A percentile compares a stretch with the other conserved stretches of the same genome.
Evolutionary conservation across 2,888 invertebrate genomes (phyloP).

Genomic region (Allacma fusca): DNA sequence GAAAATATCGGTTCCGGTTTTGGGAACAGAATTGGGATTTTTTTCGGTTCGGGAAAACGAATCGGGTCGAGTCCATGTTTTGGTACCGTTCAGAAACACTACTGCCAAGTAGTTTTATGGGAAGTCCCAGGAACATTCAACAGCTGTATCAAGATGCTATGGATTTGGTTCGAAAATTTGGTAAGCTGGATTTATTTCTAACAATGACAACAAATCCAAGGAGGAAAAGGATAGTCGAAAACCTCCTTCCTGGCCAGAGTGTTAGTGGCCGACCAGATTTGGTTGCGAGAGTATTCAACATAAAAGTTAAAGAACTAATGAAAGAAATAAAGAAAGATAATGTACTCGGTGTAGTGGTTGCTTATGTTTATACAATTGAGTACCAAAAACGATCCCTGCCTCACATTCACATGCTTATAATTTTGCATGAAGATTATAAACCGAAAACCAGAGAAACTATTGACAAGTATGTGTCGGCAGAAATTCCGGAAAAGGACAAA

Average conservation of each 20-base stretch:
- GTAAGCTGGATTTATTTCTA: constrained; percentile 30
- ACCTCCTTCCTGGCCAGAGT: constrained; percentile 60
- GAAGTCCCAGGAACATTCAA: constrained; percentile 59
- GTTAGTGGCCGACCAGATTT: constrained; percentile 63
- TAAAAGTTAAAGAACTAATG: constrained; percentile 62
- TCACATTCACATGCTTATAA: constrained; percentile 16
- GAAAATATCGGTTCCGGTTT: no score
- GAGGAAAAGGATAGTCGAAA: constrained; percentile 54
- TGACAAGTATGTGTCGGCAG: constrained; percentile 11
- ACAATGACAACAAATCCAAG: constrained; percentile 45
- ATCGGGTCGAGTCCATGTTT: no score
- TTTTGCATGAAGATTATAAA: constrained; percentile 11
- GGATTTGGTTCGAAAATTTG: constrained; percentile 34
- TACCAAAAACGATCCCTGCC: constrained; percentile 22
- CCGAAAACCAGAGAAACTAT: neutral
- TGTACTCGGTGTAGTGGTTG: constrained; percentile 55
- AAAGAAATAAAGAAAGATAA: constrained; percentile 51
- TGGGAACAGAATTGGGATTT: no score
- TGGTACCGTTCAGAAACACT: no score
- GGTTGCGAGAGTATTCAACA: constrained; percentile 63
- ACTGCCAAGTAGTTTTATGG: constrained; percentile 56
- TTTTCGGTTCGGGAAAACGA: no score
- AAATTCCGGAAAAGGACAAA: constrained; percentile 16
- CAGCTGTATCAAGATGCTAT: constrained; percentile 44
- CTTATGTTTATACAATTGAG: constrained; percentile 58